Evolutionary conservation across 2,113 vertebrate species (phyloP), one percentile per base, ranked within the genome.

Genomic region (Lasiurus cinereus): DNA sequence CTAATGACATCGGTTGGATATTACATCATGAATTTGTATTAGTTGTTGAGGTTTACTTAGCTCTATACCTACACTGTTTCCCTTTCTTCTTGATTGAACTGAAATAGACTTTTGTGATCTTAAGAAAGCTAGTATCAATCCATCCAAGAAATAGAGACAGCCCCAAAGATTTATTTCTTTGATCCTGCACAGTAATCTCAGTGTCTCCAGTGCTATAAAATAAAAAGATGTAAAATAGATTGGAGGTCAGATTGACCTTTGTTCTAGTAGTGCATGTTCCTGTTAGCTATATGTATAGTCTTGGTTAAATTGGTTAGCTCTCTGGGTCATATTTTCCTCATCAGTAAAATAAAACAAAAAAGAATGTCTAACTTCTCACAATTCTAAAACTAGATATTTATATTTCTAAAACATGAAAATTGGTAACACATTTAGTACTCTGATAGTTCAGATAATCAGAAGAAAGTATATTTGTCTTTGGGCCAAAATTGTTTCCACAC

Each of bases 1-100:
- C 39, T 39, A 39, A 54, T 62, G n/a, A 43, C 54, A 54, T 73
- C 22, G 22, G 3, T 31, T 50, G 5, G 8, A 77, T 43, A 74
- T 64, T 67, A 89, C 88, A 36, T 48, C 9, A 76, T 80, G 29
- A 82, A 46, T 87, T 93, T 84, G n/a, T 72, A 24, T 29, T 85
- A 67, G 18, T 39, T 88, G 5, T 59, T 89, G 64, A 79, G 18
- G 8, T 83, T 91, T 87, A 33, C 24, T 52, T 70, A 43, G 24
- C 1, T 73, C 56, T 72, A 19, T 91, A n/a, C 18, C 13, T 39
- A 27, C 46, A 66, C 64, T 46, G 1, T 78, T 64, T 90, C 33
- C 50, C 33, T 43, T 96, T 33, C 8, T 72, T 85, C 29, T 86
- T 91, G 3, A 78, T 12, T 72, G 11, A 80, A 80, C 2, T 59